Evolutionary conservation across 2,113 vertebrate species (phyloP).

Genomic region (Leptodactylus fuscus): DNA sequence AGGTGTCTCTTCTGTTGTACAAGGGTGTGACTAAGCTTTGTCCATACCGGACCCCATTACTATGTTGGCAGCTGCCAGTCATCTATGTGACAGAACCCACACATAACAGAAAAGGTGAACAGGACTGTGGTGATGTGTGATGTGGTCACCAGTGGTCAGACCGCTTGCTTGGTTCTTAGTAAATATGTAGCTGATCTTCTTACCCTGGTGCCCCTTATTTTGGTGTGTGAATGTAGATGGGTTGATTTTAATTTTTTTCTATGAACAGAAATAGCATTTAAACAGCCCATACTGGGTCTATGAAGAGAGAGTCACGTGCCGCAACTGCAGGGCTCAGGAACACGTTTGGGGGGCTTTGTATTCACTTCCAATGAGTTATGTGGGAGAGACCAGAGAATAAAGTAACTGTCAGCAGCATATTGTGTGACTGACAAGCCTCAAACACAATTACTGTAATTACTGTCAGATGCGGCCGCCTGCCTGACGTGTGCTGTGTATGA

Average conservation of each 20-base stretch:
- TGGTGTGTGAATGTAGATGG: background rate
- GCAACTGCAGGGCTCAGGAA: background rate
- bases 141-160: no score
- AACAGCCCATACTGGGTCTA: background rate
- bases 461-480: background rate
- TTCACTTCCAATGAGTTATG: background rate
- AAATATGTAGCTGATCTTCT: no score
- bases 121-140: no score
- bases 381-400: constrained; percentile 9
- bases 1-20: no score
- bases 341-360: background rate
- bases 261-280: background rate
- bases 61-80: no score
- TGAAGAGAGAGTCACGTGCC: background rate
- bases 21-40: no score
- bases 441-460: constrained; percentile 24
- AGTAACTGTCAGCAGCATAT: background rate
- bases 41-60: no score
- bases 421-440: constrained; percentile 15
- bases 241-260: background rate
- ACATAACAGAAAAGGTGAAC: no score
- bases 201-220: no score
- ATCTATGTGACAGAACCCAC: no score
- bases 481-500: background rate
- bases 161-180: no score